phyloP scores from a whole-genome alignment of 2,113 vertebrate genomes.

The Astur gentilis region DNA sequence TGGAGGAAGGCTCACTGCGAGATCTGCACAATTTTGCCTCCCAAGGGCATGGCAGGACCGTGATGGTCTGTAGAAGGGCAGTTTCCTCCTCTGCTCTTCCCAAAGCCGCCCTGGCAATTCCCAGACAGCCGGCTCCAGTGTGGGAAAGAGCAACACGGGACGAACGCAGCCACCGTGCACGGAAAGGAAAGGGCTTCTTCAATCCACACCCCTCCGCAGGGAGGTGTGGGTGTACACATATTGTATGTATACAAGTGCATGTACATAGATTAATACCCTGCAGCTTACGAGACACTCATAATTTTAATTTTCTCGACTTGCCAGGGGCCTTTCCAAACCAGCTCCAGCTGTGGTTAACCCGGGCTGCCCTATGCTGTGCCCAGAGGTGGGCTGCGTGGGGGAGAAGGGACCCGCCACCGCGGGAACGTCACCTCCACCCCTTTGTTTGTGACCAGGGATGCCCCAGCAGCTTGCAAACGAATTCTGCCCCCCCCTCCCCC shows the following conservation, averaged over 20 bases:
- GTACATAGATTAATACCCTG: neutral
- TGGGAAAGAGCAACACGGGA: neutral
- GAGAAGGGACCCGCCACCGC: neutral
- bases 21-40: neutral
- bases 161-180: rapidly evolving
- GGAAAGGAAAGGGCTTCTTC: neutral
- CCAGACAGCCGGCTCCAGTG: neutral
- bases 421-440: neutral
- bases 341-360: neutral
- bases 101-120: neutral
- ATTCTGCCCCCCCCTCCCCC: neutral
- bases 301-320: neutral
- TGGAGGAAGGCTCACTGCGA: neutral
- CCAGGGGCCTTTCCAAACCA: neutral
- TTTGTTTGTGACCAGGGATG: rapidly evolving
- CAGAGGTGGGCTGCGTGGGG: too few relatives aligned
- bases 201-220: neutral
- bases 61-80: neutral
- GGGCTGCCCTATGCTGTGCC: neutral
- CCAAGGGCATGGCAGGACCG: neutral
- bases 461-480: rapidly evolving
- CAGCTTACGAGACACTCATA: neutral
- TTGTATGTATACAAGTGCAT: rapidly evolving
- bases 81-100: neutral
- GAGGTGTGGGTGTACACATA: neutral